phyloP scores from a whole-genome alignment of 92 coral and sea anemone genomes.

The Epizoanthus illoricatus region DNA sequence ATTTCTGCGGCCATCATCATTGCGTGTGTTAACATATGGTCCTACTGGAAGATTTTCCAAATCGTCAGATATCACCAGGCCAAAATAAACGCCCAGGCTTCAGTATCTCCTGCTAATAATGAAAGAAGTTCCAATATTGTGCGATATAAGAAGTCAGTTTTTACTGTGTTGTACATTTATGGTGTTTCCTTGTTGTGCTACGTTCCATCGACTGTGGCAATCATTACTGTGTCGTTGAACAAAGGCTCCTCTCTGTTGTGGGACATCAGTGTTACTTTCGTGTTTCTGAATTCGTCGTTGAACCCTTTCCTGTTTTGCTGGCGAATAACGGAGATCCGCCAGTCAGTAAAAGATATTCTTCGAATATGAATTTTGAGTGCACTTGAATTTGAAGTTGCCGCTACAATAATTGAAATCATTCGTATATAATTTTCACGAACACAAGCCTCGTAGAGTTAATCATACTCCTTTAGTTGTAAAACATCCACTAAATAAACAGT shows the following conservation, averaged over 20 bases:
- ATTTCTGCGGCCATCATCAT: neutral
- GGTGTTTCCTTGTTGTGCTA: conserved; percentile 11
- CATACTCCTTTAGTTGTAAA: too few species aligned
- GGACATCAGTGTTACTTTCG: neutral
- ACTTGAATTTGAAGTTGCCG: too few species aligned
- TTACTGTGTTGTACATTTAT: conserved; percentile 3
- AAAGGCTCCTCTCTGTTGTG: neutral
- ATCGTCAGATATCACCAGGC: conserved; percentile 1
- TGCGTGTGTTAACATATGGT: conserved; percentile 7
- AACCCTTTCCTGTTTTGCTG: conserved; percentile 12
- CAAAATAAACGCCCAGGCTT: neutral
- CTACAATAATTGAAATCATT: too few species aligned
- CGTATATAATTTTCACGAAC: too few species aligned
- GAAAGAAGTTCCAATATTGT: neutral
- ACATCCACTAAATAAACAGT: too few species aligned
- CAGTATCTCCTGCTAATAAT: neutral
- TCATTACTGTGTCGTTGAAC: neutral
- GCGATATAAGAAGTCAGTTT: neutral
- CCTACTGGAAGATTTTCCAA: neutral
- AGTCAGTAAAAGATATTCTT: conserved; percentile 6
- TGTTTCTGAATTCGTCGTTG: conserved; percentile 12
- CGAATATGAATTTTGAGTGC: neutral
- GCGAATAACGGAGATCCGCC: conserved; percentile 20
- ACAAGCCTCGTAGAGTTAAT: too few species aligned
- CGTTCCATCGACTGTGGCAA: neutral